Evolutionary conservation across 2,888 invertebrate species (phyloP).

Genomic region (Brachycybe producta): DNA sequence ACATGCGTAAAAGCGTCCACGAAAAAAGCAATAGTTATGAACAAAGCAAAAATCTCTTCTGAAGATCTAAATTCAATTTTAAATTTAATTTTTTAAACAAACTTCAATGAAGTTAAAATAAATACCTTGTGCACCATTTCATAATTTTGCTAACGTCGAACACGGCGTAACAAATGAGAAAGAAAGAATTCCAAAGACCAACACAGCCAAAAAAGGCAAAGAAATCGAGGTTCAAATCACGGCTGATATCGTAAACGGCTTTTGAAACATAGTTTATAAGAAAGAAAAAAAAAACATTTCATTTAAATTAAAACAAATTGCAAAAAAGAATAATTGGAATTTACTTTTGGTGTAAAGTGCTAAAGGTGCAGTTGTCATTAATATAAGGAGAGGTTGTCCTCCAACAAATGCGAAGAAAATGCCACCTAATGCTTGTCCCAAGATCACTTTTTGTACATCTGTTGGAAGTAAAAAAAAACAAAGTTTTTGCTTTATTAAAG

Average conservation of each 20-base stretch:
- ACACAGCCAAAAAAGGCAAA: slow-evolving; percentile 45
- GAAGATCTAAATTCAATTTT: slow-evolving; percentile 46
- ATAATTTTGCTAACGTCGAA: slow-evolving; percentile 31
- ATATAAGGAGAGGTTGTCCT: slow-evolving; percentile 45
- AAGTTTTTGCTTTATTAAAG: no score
- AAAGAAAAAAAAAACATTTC: no score
- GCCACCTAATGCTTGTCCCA: slow-evolving; percentile 45
- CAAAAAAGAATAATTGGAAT: slow-evolving; percentile 13
- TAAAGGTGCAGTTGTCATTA: slow-evolving; percentile 47
- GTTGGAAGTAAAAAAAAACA: no score
- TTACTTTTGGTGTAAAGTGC: slow-evolving; percentile 43
- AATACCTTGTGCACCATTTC: slow-evolving; percentile 25
- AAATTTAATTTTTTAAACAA: slow-evolving; percentile 44
- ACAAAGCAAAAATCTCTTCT: slow-evolving; percentile 47
- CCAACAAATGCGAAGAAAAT: slow-evolving; percentile 43
- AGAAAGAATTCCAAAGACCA: slow-evolving; percentile 45
- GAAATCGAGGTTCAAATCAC: slow-evolving; percentile 41
- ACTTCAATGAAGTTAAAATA: slow-evolving; percentile 39
- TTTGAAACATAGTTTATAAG: slow-evolving; percentile 27
- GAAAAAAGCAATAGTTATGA: slow-evolving; percentile 46
- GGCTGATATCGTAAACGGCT: slow-evolving; percentile 43
- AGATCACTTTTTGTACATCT: slow-evolving; percentile 42
- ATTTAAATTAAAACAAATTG: neutral
- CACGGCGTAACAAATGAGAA: slow-evolving; percentile 42
- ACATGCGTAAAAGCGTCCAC: slow-evolving; percentile 44